phyloP scores from a whole-genome alignment of 2,113 vertebrate species.

The Platycercus adscitus region DNA sequence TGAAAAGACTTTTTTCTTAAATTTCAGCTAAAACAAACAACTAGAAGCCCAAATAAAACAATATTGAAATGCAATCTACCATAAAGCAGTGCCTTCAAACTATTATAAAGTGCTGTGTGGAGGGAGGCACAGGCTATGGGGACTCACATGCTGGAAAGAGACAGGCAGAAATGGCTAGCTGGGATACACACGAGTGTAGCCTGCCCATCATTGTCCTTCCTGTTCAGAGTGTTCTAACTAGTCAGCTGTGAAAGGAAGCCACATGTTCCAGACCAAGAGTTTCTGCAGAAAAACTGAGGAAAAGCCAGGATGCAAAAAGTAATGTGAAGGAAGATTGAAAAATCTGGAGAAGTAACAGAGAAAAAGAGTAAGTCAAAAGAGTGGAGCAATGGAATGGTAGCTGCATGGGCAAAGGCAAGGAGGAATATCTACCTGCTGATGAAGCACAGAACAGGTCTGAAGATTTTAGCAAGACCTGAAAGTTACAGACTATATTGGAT shows the following conservation, averaged over 20 bases:
- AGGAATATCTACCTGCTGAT: background rate
- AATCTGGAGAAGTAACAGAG: background rate
- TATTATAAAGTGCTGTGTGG: background rate
- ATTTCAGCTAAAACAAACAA: background rate
- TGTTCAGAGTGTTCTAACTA: background rate
- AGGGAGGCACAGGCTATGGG: background rate
- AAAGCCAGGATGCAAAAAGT: background rate
- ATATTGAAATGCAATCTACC: background rate
- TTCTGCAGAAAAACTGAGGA: background rate
- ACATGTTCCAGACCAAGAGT: background rate
- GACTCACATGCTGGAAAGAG: background rate
- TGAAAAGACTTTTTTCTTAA: background rate
- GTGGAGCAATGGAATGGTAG: rapidly evolving
- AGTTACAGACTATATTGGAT: background rate
- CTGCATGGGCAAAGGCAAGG: background rate
- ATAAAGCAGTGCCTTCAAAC: background rate
- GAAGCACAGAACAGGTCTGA: background rate
- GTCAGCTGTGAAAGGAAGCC: background rate
- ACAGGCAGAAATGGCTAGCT: background rate
- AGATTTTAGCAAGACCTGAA: background rate
- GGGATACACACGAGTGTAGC: background rate
- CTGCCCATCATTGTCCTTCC: background rate
- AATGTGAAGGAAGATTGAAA: background rate
- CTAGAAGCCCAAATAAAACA: background rate
- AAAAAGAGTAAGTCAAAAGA: background rate